phyloP scores from a whole-genome alignment of 1,140 invertebrate species.

The Diploscapter pachys region DNA sequence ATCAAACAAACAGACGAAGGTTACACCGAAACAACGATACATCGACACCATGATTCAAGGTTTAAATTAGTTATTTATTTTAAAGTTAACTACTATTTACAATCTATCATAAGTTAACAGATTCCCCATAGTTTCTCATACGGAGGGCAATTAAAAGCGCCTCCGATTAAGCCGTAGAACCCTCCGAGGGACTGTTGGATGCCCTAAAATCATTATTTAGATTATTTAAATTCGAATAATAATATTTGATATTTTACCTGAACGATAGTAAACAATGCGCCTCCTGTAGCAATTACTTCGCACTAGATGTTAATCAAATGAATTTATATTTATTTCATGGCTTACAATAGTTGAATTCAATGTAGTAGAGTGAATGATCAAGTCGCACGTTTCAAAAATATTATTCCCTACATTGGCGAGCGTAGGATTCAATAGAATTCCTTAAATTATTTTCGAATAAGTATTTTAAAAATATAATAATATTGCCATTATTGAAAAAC shows the following conservation, averaged over 20 bases:
- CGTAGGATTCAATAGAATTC: conserved; percentile 14
- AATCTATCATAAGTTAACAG: not conserved
- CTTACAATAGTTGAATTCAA: too few species aligned
- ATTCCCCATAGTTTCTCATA: not conserved
- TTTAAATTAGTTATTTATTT: too few species aligned
- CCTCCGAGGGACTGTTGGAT: conserved; percentile 13
- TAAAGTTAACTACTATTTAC: not conserved
- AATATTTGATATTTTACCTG: too few species aligned
- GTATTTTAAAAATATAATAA: not conserved
- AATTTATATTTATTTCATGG: too few species aligned
- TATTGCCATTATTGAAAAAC: conserved; percentile 11
- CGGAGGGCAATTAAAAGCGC: conserved; percentile 1
- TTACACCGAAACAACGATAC: too few species aligned
- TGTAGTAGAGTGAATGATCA: not conserved
- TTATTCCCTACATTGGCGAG: not conserved
- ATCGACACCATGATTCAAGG: too few species aligned
- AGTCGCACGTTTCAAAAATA: not conserved
- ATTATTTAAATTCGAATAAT: too few species aligned
- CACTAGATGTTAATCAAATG: not conserved
- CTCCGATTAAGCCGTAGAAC: conserved; percentile 14
- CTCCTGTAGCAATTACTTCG: not conserved
- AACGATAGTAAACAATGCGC: not conserved
- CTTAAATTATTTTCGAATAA: conserved; percentile 1
- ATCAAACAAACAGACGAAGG: too few species aligned
- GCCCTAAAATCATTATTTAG: not conserved